Conservation (phyloP, 1,140 invertebrate genomes). For the Cydia strobilella region DNA sequence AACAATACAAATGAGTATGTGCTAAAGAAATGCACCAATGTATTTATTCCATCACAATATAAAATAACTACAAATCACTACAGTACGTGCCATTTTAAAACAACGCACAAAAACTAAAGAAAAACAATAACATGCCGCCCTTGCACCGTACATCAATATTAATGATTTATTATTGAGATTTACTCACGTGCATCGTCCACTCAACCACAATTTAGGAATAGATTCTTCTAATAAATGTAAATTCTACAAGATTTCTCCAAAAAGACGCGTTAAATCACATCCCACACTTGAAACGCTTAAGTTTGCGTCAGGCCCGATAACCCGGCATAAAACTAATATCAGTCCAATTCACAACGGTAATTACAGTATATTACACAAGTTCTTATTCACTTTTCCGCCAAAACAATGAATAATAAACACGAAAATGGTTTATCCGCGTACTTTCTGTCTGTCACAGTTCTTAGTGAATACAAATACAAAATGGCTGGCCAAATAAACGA, state of each 20-base stretch:
- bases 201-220: neutral
- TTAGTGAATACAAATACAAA: slow-evolving; percentile 69
- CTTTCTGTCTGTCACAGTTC: slow-evolving; percentile 48
- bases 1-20: slow-evolving; percentile 5
- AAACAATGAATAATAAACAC: slow-evolving; percentile 12
- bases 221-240: neutral
- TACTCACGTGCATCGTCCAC: slow-evolving; percentile 56
- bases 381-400: slow-evolving; percentile 6
- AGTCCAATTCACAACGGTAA: neutral
- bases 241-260: neutral
- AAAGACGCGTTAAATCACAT: slow-evolving; percentile 20
- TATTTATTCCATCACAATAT: neutral
- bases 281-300: slow-evolving; percentile 21
- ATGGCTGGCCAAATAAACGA: slow-evolving; percentile 69
- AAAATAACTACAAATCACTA: neutral
- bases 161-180: slow-evolving; percentile 28
- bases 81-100: neutral
- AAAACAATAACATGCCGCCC: slow-evolving; percentile 43
- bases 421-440: slow-evolving; percentile 53
- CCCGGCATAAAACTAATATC: slow-evolving; percentile 6
- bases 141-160: slow-evolving; percentile 8
- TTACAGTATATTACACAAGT: neutral
- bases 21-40: neutral
- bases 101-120: slow-evolving; percentile 36
- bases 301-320: neutral